Evolutionary conservation across 2,888 invertebrate species (phyloP), one percentile per base, ranked within the genome.

Genomic region (Metallyticus violacea): DNA sequence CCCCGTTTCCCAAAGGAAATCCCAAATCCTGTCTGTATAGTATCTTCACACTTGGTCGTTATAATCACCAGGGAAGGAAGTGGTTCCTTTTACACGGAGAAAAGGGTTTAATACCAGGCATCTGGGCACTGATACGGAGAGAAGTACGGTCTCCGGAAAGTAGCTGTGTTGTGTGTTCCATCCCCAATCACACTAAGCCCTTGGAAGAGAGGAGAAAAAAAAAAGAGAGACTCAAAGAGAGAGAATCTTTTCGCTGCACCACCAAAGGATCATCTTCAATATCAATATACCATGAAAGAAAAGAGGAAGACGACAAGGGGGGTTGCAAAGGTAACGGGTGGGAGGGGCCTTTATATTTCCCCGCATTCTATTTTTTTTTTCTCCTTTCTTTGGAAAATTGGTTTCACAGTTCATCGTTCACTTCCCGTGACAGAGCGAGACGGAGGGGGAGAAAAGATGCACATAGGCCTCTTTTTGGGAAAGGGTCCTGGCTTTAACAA

Each of bases 391-490:
- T 26, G 28, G 77, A 77, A 85, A 79, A 85, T 85, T 85, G 85
- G 85, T 85, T 85, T 85, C 85, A 85, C 85, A 85, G 85, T 77
- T 85, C 85, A 79, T 85, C 85, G 78, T 85, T 79, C 77, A 77
- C 77, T 27, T 79, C 27, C 29, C 26, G 85, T 27, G 76, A 26
- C 40, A 62, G 40, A 62, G 40, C 22, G 22, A 22, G 40, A 62
- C 4, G 40, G n/a, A n/a, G n/a, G n/a, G n/a, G n/a, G n/a, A n/a
- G n/a, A n/a, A n/a, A n/a, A n/a, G n/a, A n/a, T n/a, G n/a, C n/a
- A n/a, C n/a, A n/a, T n/a, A 62, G 15, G 40, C 40, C 22, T 62
- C 40, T 62, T 3, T 9, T 62, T 62, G 40, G 40, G 2, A n/a
- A 62, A 62, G 40, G 40, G 40, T 62, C 40, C 40, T 62, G 77